Evolutionary conservation across 1,140 invertebrate genomes (phyloP), one percentile per base, ranked within the genome.

Genomic region (Mizuhopecten yessoensis): DNA sequence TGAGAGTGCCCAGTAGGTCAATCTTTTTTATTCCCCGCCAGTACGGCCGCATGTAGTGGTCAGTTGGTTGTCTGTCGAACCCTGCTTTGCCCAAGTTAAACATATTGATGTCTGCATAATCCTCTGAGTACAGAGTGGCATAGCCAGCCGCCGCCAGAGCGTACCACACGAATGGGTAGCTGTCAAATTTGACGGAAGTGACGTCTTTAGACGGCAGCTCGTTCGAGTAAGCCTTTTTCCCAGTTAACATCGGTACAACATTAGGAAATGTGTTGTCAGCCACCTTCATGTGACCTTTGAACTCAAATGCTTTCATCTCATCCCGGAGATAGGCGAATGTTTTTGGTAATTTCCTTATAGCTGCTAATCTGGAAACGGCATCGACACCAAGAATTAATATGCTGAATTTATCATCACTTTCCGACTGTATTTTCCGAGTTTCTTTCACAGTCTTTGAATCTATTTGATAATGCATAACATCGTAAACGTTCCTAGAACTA

Each of bases 141-240:
- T 97, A 97, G 0, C 97, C 97, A 17, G 92, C 49, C 0, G 94
- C 33, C 0, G 96, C 95, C 92, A 96, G 97, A 49, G 97, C 95
- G 75, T 97, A 97, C 97, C 97, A 97, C 33, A 97, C 95, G 57
- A 97, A 97, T 0, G 95, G 93, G 90, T 96, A 96, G 0, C 94
- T 86, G 92, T 97, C 97, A 92, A 96, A 96, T 0, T 94, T 92
- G 11, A 93, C 91, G 11, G 92, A 92, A 87, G 34, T 87, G 86
- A 93, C 94, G 88, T 94, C 96, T 57, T 94, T 94, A 95, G 92
- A 96, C 17, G 93, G 93, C 5, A 96, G 95, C 89, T 96, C 96
- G 75, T 95, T 94, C 33, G 90, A 86, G 88, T 87, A 92, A 13
- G 89, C 90, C 89, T 92, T 94, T 34, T 91, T 92, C 15, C 94